Percentiles rank a stretch among this genome's conserved stretches.
Evolutionary conservation across 2,888 invertebrate genomes (phyloP).

Genomic region (Ophonus ardosiacus): DNA sequence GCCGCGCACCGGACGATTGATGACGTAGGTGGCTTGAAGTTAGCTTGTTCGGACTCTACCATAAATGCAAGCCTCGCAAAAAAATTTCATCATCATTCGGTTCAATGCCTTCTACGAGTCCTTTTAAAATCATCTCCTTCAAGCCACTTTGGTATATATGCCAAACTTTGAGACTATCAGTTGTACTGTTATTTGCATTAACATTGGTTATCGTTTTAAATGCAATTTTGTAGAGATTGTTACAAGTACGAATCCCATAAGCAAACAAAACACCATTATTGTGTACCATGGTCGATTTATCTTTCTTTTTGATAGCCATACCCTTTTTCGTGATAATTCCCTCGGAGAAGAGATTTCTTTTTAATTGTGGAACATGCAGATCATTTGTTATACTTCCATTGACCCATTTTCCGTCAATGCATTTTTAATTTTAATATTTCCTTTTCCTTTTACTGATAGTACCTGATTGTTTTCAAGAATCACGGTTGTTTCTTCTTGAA

Average conservation of each 20-base stretch:
- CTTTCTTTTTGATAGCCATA: not conserved
- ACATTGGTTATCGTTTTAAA: not conserved
- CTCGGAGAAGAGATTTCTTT: too few species aligned
- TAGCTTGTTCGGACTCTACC: too few species aligned
- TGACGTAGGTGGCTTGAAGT: too few species aligned
- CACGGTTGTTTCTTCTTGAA: too few species aligned
- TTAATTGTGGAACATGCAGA: too few species aligned
- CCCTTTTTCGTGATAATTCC: not conserved
- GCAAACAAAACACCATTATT: too few species aligned
- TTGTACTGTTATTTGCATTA: not conserved
- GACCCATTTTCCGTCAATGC: too few species aligned
- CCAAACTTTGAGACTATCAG: constrained; percentile 33
- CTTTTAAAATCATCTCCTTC: constrained; percentile 35
- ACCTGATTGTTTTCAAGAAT: too few species aligned
- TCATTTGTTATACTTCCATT: too few species aligned
- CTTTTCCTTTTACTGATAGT: not conserved
- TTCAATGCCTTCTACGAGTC: too few species aligned
- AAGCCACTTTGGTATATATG: constrained; percentile 61
- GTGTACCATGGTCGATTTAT: not conserved
- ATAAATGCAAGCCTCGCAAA: not conserved
- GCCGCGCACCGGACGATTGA: too few species aligned
- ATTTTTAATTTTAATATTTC: not conserved
- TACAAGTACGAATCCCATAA: too few species aligned
- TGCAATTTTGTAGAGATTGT: not conserved
- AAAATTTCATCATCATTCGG: not conserved